phyloP scores from a whole-genome alignment of 2,113 vertebrate species.

The Athene cunicularia region DNA sequence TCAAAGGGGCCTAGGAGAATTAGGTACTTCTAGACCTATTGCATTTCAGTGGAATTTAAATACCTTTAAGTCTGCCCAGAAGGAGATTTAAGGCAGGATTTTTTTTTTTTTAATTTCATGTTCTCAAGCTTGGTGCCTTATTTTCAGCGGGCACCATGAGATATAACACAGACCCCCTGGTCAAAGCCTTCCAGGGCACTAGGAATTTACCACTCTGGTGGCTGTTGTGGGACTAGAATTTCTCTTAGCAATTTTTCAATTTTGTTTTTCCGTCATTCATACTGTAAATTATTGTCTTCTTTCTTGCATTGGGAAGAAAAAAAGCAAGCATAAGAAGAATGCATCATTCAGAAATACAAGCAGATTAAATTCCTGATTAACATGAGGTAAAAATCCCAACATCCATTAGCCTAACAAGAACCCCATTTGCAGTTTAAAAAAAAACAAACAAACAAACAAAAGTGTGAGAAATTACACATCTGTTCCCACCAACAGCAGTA shows the following conservation, averaged over 20 bases:
- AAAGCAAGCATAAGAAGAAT: neutral
- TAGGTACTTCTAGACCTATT: neutral
- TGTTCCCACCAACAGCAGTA: neutral
- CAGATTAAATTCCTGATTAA: slow-evolving; percentile 39
- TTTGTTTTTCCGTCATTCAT: neutral
- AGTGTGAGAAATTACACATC: slow-evolving; percentile 1
- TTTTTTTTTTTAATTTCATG: neutral
- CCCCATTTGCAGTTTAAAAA: slow-evolving; percentile 25
- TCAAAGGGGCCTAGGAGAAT: neutral
- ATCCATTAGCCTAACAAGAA: slow-evolving; percentile 55
- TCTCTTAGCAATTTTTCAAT: neutral
- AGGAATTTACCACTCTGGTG: neutral
- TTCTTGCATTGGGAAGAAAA: neutral
- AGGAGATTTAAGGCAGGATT: neutral
- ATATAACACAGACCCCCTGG: neutral
- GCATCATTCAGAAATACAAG: neutral
- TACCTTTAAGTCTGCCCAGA: neutral
- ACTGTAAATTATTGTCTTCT: neutral
- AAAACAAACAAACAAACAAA: slow-evolving; percentile 46
- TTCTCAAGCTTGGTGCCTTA: neutral
- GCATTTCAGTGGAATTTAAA: neutral
- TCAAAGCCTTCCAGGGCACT: neutral
- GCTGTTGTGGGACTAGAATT: neutral
- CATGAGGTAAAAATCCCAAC: slow-evolving; percentile 20
- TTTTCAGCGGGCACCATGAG: neutral